Evolutionary conservation across 2,797 vertebrate genomes (phyloP).

Genomic region (Botia almorhae): DNA sequence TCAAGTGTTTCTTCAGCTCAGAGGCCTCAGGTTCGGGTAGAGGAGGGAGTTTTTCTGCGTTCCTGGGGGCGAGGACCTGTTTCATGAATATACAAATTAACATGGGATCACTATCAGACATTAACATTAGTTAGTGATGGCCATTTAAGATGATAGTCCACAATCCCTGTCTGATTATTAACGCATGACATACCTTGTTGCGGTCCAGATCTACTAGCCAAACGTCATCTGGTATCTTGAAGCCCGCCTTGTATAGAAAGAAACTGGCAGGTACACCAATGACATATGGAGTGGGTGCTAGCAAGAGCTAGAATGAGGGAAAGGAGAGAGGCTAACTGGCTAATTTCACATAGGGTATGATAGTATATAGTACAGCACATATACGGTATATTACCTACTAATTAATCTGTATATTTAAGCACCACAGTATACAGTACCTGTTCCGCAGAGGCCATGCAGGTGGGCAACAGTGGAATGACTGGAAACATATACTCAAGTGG

Average conservation of each 20-base stretch:
- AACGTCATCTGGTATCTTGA: conserved; percentile 96
- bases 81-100: conserved; percentile 5
- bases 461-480: conserved; percentile 95
- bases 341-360: not conserved
- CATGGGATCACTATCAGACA: not conserved
- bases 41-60: conserved; percentile 88
- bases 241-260: conserved; percentile 97
- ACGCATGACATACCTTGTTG: conserved; percentile 81
- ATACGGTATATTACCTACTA: not conserved
- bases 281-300: conserved; percentile 97
- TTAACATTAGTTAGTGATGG: not conserved
- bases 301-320: conserved; percentile 82
- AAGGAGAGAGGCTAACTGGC: too few relatives aligned
- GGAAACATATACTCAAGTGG: conserved; percentile 99
- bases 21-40: conserved; percentile 92
- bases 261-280: conserved; percentile 99
- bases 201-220: conserved; percentile 98
- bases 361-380: not conserved
- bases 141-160: not conserved
- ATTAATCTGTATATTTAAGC: not conserved
- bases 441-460: conserved; percentile 98
- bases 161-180: not conserved
- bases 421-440: conserved; percentile 81
- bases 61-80: conserved; percentile 90
- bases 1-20: conserved; percentile 96